Evolutionary conservation across 2,113 vertebrate species (phyloP), one percentile per base, ranked within the genome.

Genomic region (Oxygymnocypris stewartii): DNA sequence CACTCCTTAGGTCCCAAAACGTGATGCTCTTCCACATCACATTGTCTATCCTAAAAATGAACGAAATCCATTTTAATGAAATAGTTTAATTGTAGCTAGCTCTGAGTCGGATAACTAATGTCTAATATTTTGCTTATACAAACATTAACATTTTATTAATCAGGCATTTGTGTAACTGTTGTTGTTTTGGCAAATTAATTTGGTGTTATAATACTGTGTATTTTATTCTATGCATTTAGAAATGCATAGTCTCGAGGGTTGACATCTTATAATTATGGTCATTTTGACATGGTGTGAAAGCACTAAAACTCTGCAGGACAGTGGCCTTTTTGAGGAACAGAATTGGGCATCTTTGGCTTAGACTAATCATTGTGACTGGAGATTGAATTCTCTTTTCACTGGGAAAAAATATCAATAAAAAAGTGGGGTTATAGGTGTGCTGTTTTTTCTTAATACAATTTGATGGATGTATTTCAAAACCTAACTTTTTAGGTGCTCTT

Each of bases 1-100:
- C 49, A 74, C 57, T 74, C 67, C 25, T 84, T 74, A 73, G 82
- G 82, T 16, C 16, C 67, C 18, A 73, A 74, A 74, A 73, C 49
- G 11, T 74, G 67, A 67, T 18, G 11, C 42, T 14, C 69, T 6
- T 37, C 23, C 35, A 4, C 65, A 11, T 76, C n/a, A 25, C 71
- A 35, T 59, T 11, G 3, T 71, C 44, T 71, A 57, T 40, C 14
- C 2, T 20, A 6, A 40, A 37, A 40, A 71, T 40, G 20, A 71
- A 71, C 6, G 6, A 65, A 31, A 28, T 0, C 28, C n/a, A 6
- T 0, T 65, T 65, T 65, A 65, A 65, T 28, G 25, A 28, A 28
- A 67, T 31, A 25, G n/a, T 65, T 65, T 65, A 35, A 35, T 31
- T 67, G 28, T 67, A 37, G 59, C 20, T 61, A n/a, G 23, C 20